These are phyloP conservation scores for Catocala sponsa DNA, from an alignment of 2,888 invertebrate species.

Conservation along the genomic window DNA sequence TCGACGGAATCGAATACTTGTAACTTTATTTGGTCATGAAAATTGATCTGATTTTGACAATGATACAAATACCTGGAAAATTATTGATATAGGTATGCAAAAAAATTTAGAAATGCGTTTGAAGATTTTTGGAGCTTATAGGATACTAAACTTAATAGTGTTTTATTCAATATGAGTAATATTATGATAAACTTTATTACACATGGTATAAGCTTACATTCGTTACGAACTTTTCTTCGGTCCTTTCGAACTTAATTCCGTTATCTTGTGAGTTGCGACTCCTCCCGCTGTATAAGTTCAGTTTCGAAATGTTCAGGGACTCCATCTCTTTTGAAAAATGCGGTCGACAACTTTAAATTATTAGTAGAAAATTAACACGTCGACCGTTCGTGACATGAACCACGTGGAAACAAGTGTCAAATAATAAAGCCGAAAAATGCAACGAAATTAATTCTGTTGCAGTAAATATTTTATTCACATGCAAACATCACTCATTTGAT, in stretches of 20 bases:
- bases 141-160: not conserved
- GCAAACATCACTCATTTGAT: slow-evolving; percentile 57
- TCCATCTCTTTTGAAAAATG: slow-evolving; percentile 70
- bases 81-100: not conserved
- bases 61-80: slow-evolving; percentile 1
- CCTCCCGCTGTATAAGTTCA: slow-evolving; percentile 77
- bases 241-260: slow-evolving; percentile 62
- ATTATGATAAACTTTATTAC: slow-evolving; percentile 16
- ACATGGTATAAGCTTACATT: slow-evolving; percentile 65
- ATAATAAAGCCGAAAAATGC: slow-evolving; percentile 55
- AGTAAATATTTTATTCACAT: slow-evolving; percentile 42
- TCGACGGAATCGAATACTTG: slow-evolving; percentile 3
- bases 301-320: slow-evolving; percentile 80
- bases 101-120: not conserved
- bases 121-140: not conserved
- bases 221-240: slow-evolving; percentile 67
- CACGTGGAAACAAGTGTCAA: slow-evolving; percentile 86
- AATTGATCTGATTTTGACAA: slow-evolving; percentile 46
- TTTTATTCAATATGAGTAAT: slow-evolving; percentile 10
- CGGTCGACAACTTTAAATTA: slow-evolving; percentile 58
- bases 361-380: slow-evolving; percentile 76
- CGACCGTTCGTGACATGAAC: slow-evolving; percentile 79
- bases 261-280: slow-evolving; percentile 67
- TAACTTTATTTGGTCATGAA: slow-evolving; percentile 56
- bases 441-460: slow-evolving; percentile 52